Conservation (phyloP, 2,113 vertebrate species). For the Eonycteris spelaea region DNA sequence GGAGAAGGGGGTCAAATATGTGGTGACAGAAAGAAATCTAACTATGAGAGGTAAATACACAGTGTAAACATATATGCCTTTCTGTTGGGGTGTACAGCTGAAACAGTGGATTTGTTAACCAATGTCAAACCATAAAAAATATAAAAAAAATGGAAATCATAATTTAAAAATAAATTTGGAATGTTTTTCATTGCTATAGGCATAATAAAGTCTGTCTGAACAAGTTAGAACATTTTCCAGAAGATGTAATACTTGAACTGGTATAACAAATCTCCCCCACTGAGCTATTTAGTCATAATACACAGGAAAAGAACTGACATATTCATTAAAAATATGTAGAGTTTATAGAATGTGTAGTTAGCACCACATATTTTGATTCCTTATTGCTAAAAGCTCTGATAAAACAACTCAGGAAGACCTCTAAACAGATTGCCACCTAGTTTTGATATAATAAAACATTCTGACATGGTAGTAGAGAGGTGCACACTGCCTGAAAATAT, state of each 20-base stretch:
- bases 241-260: neutral
- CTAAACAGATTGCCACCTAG: neutral
- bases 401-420: neutral
- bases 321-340: neutral
- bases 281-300: neutral
- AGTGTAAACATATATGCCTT: too few relatives aligned
- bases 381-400: slow-evolving; percentile 7
- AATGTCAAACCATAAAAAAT: too few relatives aligned
- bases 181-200: neutral
- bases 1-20: too few relatives aligned
- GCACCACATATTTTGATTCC: neutral
- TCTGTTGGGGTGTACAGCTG: too few relatives aligned
- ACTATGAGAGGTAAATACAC: too few relatives aligned
- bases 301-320: neutral
- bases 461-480: neutral
- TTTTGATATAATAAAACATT: neutral
- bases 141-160: too few relatives aligned
- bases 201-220: neutral
- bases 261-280: neutral
- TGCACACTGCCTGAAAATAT: neutral
- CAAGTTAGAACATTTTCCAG: neutral
- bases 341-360: slow-evolving; percentile 14
- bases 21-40: too few relatives aligned
- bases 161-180: too few relatives aligned
- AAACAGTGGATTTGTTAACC: too few relatives aligned